Conservation (phyloP, 2,888 invertebrate genomes). For the Temnothorax rugatulus region DNA sequence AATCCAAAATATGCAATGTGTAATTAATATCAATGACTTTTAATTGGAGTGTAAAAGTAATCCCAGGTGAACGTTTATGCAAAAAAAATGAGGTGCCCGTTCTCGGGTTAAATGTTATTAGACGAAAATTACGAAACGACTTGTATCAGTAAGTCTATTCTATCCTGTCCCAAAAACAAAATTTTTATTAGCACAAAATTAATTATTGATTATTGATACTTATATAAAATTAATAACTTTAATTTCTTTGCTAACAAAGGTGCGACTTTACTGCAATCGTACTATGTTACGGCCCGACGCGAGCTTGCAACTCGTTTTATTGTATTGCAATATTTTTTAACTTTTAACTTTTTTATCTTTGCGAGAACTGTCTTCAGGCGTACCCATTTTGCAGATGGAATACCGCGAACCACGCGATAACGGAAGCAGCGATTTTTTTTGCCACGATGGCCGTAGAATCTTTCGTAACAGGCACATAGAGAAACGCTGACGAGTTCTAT, state of each 20-base stretch:
- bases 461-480: slow-evolving; percentile 34
- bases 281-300: not conserved
- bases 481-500: slow-evolving; percentile 55
- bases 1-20: no score
- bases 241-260: not conserved
- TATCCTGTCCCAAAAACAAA: not conserved
- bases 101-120: not conserved
- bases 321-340: not conserved
- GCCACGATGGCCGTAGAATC: not conserved
- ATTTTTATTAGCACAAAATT: not conserved
- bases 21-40: no score
- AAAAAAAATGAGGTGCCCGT: no score
- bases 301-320: not conserved
- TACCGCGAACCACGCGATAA: not conserved
- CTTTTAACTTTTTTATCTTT: not conserved
- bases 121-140: not conserved
- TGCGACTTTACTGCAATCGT: not conserved
- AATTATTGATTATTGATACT: no score
- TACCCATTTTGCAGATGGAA: slow-evolving; percentile 26
- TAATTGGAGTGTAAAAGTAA: no score
- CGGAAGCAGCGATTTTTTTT: slow-evolving; percentile 13
- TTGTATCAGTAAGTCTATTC: not conserved
- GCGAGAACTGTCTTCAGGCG: slow-evolving; percentile 9
- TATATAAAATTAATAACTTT: not conserved
- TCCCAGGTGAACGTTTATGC: no score